Percentiles rank a stretch among this genome's conserved stretches.
These are phyloP conservation scores for Drosophila bocqueti DNA, from an alignment of 1,140 invertebrate genomes.

Conservation along the genomic window DNA sequence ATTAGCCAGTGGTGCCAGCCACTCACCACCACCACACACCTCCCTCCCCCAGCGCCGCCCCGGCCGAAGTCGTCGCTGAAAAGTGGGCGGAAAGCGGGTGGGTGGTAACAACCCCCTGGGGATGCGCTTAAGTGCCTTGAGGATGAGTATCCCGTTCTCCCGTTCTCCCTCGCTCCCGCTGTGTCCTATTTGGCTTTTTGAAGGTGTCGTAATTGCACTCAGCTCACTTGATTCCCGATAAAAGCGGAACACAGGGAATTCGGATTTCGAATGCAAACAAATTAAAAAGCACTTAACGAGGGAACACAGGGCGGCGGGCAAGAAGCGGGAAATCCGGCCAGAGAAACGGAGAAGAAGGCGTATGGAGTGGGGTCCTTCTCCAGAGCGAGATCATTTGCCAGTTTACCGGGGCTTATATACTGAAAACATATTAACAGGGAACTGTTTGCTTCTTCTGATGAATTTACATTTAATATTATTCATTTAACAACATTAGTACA, in stretches of 20 bases:
- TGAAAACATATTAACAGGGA: too few species aligned
- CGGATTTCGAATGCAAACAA: slow-evolving; percentile 70
- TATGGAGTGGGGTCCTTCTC: neutral
- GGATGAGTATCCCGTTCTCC: slow-evolving; percentile 13
- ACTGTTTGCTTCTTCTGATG: neutral
- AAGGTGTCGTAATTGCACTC: slow-evolving; percentile 82
- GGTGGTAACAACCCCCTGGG: slow-evolving; percentile 57
- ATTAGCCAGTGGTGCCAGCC: slow-evolving; percentile 58
- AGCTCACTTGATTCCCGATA: slow-evolving; percentile 73
- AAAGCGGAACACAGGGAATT: slow-evolving; percentile 54
- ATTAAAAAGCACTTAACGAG: slow-evolving; percentile 81
- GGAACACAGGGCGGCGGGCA: neutral
- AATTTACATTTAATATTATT: neutral
- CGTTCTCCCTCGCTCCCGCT: neutral
- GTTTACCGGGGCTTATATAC: slow-evolving; percentile 41
- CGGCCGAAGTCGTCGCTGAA: slow-evolving; percentile 5
- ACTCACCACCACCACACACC: slow-evolving; percentile 7
- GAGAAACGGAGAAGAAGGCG: neutral
- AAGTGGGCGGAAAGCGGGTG: slow-evolving; percentile 16
- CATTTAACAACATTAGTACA: too few species aligned
- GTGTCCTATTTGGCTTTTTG: slow-evolving; percentile 67
- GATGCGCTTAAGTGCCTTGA: slow-evolving; percentile 73
- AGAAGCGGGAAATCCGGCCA: neutral
- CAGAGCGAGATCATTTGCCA: slow-evolving; percentile 40
- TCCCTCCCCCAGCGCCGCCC: neutral